phyloP scores from a whole-genome alignment of 2,888 invertebrate genomes.

The Eupithecia dodoneata region DNA sequence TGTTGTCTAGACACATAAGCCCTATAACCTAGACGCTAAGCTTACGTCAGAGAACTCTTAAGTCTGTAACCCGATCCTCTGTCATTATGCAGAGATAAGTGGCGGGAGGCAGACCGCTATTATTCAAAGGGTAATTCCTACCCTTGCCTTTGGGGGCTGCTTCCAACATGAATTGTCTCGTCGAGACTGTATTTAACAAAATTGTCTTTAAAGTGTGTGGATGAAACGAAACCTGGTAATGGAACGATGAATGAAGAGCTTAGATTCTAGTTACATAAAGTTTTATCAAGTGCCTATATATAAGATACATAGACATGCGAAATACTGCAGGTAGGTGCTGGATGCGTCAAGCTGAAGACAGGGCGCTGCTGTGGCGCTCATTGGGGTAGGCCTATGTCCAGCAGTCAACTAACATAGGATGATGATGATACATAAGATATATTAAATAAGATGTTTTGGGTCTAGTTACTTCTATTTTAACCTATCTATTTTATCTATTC shows the following conservation, averaged over 20 bases:
- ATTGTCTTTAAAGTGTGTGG: slow-evolving; percentile 43
- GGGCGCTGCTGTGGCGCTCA: too few relatives aligned
- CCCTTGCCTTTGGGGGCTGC: slow-evolving; percentile 48
- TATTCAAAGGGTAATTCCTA: slow-evolving; percentile 59
- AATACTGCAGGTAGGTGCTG: too few relatives aligned
- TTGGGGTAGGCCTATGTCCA: too few relatives aligned
- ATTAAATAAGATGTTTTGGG: too few relatives aligned
- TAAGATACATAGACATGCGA: too few relatives aligned
- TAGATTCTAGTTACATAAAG: slow-evolving; percentile 5
- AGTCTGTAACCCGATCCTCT: slow-evolving; percentile 59
- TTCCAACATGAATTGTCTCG: slow-evolving; percentile 50
- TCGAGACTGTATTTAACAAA: slow-evolving; percentile 50
- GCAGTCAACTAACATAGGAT: too few relatives aligned
- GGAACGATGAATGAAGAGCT: neutral
- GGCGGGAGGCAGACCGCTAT: slow-evolving; percentile 61
- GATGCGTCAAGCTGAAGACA: too few relatives aligned
- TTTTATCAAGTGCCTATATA: neutral
- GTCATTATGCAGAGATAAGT: slow-evolving; percentile 71
- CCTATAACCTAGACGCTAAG: slow-evolving; percentile 33
- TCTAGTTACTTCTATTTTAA: neutral
- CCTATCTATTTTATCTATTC: neutral
- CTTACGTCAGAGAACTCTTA: slow-evolving; percentile 53
- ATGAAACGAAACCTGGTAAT: slow-evolving; percentile 36
- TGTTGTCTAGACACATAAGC: slow-evolving; percentile 2
- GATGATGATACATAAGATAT: too few relatives aligned